A percentile compares a stretch with the other conserved stretches of the same genome.
Conservation (phyloP, 2,888 invertebrate species). For the Drosophila eohydei region DNA sequence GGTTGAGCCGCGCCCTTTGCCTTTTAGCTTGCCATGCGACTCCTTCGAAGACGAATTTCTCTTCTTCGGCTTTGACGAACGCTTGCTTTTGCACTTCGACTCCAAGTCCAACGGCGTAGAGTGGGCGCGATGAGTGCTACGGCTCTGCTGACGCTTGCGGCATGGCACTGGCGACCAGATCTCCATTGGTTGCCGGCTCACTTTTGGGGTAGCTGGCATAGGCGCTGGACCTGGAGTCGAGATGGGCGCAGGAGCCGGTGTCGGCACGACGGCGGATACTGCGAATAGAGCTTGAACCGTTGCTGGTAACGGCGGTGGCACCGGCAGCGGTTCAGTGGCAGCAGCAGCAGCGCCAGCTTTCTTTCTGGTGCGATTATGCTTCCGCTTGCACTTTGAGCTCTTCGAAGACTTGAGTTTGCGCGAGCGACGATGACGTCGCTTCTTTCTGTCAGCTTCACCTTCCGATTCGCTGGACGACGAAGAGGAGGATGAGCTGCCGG, state of each 20-base stretch:
- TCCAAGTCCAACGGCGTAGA: neutral
- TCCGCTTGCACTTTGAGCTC: neutral
- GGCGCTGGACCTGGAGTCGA: neutral
- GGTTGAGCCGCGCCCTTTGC: neutral
- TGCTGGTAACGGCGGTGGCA: neutral
- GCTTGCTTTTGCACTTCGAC: neutral
- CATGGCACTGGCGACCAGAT: neutral
- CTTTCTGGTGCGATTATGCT: neutral
- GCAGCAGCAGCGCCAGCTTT: neutral
- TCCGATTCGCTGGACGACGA: constrained; percentile 24
- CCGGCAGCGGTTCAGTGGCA: too few relatives aligned
- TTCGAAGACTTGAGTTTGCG: neutral
- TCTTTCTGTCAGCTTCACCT: neutral
- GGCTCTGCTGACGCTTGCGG: neutral
- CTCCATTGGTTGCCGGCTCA: neutral
- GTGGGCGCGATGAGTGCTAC: neutral
- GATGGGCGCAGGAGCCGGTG: too few relatives aligned
- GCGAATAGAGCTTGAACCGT: neutral
- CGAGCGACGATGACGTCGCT: neutral
- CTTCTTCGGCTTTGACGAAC: neutral
- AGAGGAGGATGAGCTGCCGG: neutral
- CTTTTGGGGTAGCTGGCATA: neutral
- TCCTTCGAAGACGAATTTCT: neutral
- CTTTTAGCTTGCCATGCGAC: accelerated
- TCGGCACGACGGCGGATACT: neutral